Conservation (phyloP, 1,140 invertebrate genomes). For the Harpegnathos saltator region DNA sequence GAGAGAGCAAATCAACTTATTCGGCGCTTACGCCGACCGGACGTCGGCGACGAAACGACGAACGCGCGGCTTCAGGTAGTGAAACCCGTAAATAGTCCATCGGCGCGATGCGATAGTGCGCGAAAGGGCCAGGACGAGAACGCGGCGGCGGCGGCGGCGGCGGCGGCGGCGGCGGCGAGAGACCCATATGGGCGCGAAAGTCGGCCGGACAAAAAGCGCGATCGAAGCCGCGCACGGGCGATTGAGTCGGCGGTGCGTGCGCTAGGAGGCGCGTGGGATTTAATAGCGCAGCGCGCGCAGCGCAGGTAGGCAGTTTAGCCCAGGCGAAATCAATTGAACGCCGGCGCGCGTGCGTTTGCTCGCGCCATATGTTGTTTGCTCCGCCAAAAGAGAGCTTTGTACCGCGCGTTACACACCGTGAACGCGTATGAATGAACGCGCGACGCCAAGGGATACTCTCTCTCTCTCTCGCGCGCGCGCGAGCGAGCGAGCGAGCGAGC, state of each 20-base stretch:
- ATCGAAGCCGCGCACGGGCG: slow-evolving; percentile 46
- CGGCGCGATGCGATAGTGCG: slow-evolving; percentile 46
- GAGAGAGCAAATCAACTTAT: too few relatives aligned
- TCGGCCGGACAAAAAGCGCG: slow-evolving; percentile 68
- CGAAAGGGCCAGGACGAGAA: slow-evolving; percentile 39
- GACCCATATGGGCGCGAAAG: slow-evolving; percentile 73
- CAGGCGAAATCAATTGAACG: slow-evolving; percentile 72
- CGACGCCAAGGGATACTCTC: slow-evolving; percentile 13
- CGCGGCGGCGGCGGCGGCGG: slow-evolving; percentile 7
- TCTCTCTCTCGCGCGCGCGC: neutral
- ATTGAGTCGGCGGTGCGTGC: slow-evolving; percentile 63
- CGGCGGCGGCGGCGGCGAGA: slow-evolving; percentile 2
- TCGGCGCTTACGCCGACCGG: neutral
- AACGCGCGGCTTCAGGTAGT: too few relatives aligned
- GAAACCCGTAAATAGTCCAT: too few relatives aligned
- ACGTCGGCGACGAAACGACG: neutral
- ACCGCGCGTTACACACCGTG: slow-evolving; percentile 60
- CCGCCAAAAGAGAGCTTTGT: slow-evolving; percentile 75
- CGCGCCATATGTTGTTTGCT: slow-evolving; percentile 79
- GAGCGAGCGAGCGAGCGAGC: too few relatives aligned
- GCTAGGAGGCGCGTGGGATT: slow-evolving; percentile 68
- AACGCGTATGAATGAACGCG: slow-evolving; percentile 67
- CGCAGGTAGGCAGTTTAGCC: slow-evolving; percentile 76
- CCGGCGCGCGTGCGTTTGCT: slow-evolving; percentile 64
- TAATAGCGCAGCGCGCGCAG: slow-evolving; percentile 67